A percentile compares a stretch with the other conserved stretches of the same genome.
These are phyloP conservation scores for Danio jaintianensis DNA, from an alignment of 2,797 vertebrate genomes.

Conservation along the genomic window DNA sequence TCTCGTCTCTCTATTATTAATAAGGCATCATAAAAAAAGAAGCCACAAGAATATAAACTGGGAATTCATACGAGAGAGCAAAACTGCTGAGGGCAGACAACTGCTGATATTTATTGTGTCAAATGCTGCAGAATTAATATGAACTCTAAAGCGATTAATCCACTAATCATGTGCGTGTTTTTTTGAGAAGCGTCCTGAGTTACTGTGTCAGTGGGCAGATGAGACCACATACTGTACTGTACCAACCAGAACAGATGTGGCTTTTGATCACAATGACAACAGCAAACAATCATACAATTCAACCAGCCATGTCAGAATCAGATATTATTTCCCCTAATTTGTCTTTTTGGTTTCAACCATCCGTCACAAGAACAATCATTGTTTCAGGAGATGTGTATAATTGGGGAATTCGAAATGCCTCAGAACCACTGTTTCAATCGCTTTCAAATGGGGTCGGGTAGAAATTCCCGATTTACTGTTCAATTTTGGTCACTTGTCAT, in stretches of 20 bases:
- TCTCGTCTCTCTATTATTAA: constrained; percentile 37
- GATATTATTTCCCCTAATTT: constrained; percentile 41
- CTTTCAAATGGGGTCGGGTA: constrained; percentile 18
- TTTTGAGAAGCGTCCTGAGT: constrained; percentile 7
- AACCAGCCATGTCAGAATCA: constrained; percentile 31
- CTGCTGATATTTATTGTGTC: constrained; percentile 3
- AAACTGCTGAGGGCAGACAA: constrained; percentile 13
- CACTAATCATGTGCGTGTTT: not conserved
- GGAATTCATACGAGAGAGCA: constrained; percentile 2
- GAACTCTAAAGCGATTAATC: constrained; percentile 7
- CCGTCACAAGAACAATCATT: constrained; percentile 28
- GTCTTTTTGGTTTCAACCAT: constrained; percentile 34
- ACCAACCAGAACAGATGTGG: constrained; percentile 20
- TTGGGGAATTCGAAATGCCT: constrained; percentile 7
- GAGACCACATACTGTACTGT: constrained; percentile 22
- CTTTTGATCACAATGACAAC: constrained; percentile 37
- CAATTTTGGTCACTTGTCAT: not conserved
- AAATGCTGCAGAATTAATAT: not conserved
- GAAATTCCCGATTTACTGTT: constrained; percentile 43
- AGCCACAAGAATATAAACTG: constrained; percentile 26
- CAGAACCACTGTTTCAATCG: constrained; percentile 30
- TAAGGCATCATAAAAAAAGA: constrained; percentile 11
- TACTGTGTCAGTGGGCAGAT: constrained; percentile 32
- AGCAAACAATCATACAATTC: constrained; percentile 34
- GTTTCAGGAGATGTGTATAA: constrained; percentile 36